Percentiles rank a stretch among this genome's conserved stretches.
Conservation (phyloP, 2,797 vertebrate genomes). For the Lagorchestes hirsutus region DNA sequence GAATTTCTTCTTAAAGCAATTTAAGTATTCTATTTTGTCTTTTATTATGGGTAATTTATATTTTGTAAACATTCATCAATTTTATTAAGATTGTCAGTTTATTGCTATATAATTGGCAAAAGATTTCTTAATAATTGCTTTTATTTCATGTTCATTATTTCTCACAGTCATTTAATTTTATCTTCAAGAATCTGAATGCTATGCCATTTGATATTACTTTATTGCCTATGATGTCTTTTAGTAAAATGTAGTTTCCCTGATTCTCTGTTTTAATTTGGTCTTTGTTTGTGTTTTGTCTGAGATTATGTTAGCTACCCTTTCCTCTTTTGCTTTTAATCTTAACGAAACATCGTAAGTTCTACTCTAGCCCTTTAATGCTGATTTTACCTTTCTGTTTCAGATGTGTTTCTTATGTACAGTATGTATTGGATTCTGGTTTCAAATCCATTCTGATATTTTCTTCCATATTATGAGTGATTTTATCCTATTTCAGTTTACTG, state of each 20-base stretch:
- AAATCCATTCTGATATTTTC: not conserved
- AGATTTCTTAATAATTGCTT: not conserved
- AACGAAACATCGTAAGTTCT: no score
- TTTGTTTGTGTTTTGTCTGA: no score
- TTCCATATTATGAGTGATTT: not conserved
- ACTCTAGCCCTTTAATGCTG: not conserved
- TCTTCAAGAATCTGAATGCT: no score
- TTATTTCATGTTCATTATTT: not conserved
- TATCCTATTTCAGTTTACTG: not conserved
- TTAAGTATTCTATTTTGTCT: not conserved
- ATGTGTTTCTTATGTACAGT: no score
- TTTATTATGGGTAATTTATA: not conserved
- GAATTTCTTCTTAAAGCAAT: not conserved
- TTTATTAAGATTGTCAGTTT: not conserved
- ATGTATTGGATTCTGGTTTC: no score
- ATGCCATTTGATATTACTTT: no score
- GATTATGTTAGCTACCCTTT: no score
- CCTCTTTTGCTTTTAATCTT: no score
- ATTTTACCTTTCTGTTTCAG: not conserved
- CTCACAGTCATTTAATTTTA: no score
- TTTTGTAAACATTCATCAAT: not conserved
- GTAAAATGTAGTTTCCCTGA: no score
- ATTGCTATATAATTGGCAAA: not conserved
- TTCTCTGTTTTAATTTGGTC: no score
- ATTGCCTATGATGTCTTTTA: no score